These are phyloP conservation scores for Oryzaephilus surinamensis DNA, from an alignment of 1,140 invertebrate species.

Conservation along the genomic window DNA sequence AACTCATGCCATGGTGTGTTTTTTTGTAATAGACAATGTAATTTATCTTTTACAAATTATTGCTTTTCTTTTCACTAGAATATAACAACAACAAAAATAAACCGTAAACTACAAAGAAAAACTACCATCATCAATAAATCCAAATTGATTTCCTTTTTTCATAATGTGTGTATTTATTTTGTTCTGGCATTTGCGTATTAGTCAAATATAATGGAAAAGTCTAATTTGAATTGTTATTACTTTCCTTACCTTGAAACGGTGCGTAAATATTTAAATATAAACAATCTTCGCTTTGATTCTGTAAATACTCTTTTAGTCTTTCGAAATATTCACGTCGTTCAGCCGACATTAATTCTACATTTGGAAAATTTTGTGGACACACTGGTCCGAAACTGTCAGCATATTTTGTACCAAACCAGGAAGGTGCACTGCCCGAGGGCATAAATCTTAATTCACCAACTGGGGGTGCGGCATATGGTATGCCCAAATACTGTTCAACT, in stretches of 20 bases:
- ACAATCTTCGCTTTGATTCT: slow-evolving; percentile 83
- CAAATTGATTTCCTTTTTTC: no score
- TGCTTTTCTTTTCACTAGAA: no score
- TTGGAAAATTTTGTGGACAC: slow-evolving; percentile 69
- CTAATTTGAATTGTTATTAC: neutral
- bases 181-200: no score
- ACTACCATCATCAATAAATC: no score
- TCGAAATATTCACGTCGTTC: slow-evolving; percentile 58
- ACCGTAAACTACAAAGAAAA: no score
- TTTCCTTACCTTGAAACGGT: slow-evolving; percentile 54
- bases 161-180: no score
- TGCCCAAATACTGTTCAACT: slow-evolving; percentile 57
- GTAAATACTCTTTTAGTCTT: slow-evolving; percentile 54
- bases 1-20: no score
- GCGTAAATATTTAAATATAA: slow-evolving; percentile 87
- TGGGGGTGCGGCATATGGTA: slow-evolving; percentile 88
- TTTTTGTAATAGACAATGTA: no score
- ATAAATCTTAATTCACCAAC: slow-evolving; percentile 69
- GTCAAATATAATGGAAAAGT: no score
- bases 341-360: slow-evolving; percentile 47
- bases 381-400: slow-evolving; percentile 69
- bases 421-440: slow-evolving; percentile 53
- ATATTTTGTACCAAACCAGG: slow-evolving; percentile 26
- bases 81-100: no score
- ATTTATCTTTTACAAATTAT: no score